Percentiles rank a stretch among this genome's conserved stretches.
phyloP scores from a whole-genome alignment of 2,797 vertebrate species.

The Chelmon rostratus region DNA sequence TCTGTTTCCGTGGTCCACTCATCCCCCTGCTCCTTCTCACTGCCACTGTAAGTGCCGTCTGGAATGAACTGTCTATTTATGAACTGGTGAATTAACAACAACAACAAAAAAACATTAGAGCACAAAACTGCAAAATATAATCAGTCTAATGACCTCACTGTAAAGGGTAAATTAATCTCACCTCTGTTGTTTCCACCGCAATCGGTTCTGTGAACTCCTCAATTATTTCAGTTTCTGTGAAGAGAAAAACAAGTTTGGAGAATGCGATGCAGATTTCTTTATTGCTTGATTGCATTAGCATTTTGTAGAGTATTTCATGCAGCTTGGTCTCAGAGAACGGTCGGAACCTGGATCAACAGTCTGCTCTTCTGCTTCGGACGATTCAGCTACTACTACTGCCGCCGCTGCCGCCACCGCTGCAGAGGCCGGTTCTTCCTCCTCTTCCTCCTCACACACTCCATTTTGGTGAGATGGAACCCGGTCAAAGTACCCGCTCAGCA shows the following conservation, averaged over 20 bases:
- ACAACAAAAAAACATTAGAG: constrained; percentile 18
- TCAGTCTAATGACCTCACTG: not conserved
- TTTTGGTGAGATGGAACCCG: constrained; percentile 93
- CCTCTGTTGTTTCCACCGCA: constrained; percentile 96
- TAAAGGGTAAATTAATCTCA: constrained; percentile 66
- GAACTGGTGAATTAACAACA: constrained; percentile 85
- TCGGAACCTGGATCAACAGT: constrained; percentile 87
- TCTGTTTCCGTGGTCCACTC: constrained; percentile 91
- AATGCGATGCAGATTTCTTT: constrained; percentile 17
- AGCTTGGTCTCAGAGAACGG: constrained; percentile 12
- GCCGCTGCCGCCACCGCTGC: constrained; percentile 41
- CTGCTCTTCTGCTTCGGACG: constrained; percentile 88
- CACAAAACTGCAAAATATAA: not conserved
- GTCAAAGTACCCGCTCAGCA: constrained; percentile 96
- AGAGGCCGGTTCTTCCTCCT: constrained; percentile 79
- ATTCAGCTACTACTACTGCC: constrained; percentile 59
- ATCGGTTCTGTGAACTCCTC: constrained; percentile 94
- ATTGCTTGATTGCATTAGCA: constrained; percentile 21
- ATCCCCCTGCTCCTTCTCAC: constrained; percentile 94
- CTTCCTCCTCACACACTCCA: constrained; percentile 92
- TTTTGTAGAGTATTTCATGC: constrained; percentile 19
- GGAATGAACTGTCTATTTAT: constrained; percentile 99
- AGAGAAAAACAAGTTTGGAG: constrained; percentile 32
- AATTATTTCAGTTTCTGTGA: constrained; percentile 90
- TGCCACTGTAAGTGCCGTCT: constrained; percentile 92